Evolutionary conservation across 30 jellyfish, hydroid and myxozoan genomes (phyloP).

Genomic region (Chironex yamaguchii): DNA sequence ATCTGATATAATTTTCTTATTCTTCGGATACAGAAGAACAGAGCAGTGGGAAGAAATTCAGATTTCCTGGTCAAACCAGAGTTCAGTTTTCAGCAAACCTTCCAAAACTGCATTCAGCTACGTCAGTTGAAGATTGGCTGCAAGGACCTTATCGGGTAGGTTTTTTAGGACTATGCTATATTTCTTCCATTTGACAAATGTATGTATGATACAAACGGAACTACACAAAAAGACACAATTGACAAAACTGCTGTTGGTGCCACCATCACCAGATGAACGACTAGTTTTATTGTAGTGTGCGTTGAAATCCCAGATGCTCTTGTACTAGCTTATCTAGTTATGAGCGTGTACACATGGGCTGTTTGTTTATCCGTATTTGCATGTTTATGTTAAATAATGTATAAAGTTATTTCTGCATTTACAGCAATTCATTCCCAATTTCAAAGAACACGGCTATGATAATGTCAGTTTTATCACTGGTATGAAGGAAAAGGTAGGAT

Average conservation of each 20-base stretch:
- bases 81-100: slow-evolving; percentile 76
- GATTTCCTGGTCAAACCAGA: slow-evolving; percentile 82
- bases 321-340: no score
- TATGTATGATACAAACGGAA: no score
- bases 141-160: slow-evolving; percentile 75
- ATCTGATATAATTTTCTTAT: no score
- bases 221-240: no score
- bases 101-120: slow-evolving; percentile 83
- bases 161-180: neutral
- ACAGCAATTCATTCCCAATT: slow-evolving; percentile 76
- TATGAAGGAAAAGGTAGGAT: slow-evolving; percentile 86
- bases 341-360: no score
- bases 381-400: neutral
- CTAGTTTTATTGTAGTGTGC: no score
- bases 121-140: slow-evolving; percentile 92
- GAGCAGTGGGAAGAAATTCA: no score
- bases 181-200: neutral
- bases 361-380: no score
- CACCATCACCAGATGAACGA: no score
- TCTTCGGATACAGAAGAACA: no score
- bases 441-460: slow-evolving; percentile 90
- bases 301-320: no score
- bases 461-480: slow-evolving; percentile 91
- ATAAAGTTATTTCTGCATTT: neutral
- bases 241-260: no score